phyloP scores from a whole-genome alignment of 2,888 invertebrate genomes.

The Nudaria mundana region DNA sequence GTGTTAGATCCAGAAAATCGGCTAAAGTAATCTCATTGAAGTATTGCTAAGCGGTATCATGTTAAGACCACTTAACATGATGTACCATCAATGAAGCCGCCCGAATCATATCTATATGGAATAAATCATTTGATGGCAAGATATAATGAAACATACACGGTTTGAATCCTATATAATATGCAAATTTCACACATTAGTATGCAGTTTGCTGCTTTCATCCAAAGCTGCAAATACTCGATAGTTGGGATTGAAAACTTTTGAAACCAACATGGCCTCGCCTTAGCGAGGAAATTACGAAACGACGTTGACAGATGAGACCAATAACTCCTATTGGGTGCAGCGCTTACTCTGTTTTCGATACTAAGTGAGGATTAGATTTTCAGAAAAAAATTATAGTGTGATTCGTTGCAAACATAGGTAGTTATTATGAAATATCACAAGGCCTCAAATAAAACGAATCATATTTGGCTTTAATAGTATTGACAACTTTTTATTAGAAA shows the following conservation, averaged over 20 bases:
- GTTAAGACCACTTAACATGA: no score
- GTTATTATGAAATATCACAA: slow-evolving; percentile 37
- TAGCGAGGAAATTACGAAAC: slow-evolving; percentile 67
- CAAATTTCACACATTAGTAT: slow-evolving; percentile 2
- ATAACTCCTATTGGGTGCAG: slow-evolving; percentile 61
- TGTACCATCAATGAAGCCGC: no score
- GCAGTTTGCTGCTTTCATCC: slow-evolving; percentile 21
- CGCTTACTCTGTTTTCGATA: slow-evolving; percentile 48
- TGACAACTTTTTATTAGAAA: slow-evolving; percentile 37
- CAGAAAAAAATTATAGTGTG: slow-evolving; percentile 39
- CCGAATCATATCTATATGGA: slow-evolving; percentile 9
- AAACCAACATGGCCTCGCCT: slow-evolving; percentile 61
- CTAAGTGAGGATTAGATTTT: slow-evolving; percentile 44
- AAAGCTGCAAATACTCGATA: slow-evolving; percentile 46
- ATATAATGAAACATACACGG: background rate
- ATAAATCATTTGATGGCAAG: background rate
- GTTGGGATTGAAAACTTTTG: slow-evolving; percentile 62
- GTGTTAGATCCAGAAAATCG: no score
- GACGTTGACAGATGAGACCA: slow-evolving; percentile 73
- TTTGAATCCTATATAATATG: background rate
- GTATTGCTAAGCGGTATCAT: no score
- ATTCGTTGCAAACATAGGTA: slow-evolving; percentile 26
- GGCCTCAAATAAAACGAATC: slow-evolving; percentile 50
- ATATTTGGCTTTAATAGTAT: slow-evolving; percentile 42
- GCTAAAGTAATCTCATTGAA: no score